phyloP scores from a whole-genome alignment of 2,797 vertebrate species.

The Hirundo rustica region DNA sequence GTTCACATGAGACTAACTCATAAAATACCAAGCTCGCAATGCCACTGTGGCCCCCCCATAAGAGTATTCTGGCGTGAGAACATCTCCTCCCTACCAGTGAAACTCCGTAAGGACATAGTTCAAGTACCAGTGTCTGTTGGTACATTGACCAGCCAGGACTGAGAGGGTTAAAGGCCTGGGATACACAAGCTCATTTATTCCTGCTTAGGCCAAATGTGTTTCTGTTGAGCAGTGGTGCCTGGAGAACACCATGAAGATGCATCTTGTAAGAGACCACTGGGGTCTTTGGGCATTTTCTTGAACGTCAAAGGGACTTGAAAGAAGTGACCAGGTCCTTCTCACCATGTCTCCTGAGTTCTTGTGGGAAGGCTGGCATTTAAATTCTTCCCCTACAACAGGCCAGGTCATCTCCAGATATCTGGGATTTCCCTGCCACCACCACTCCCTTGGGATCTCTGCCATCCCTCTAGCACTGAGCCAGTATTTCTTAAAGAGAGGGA shows the following conservation, averaged over 20 bases:
- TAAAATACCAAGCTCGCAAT: neutral
- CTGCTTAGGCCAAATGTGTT: neutral
- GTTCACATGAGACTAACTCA: slow-evolving; percentile 2
- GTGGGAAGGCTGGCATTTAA: neutral
- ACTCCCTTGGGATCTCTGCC: neutral
- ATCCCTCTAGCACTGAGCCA: neutral
- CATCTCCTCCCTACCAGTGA: neutral
- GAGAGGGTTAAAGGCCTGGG: neutral
- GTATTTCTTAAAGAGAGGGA: neutral
- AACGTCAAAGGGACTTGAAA: neutral
- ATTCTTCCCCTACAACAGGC: neutral
- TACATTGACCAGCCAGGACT: neutral
- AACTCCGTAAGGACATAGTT: neutral
- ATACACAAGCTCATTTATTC: neutral
- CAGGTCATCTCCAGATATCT: neutral
- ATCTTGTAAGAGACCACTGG: neutral
- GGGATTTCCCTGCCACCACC: neutral
- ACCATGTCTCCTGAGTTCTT: neutral
- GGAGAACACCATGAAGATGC: neutral
- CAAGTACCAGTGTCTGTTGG: neutral
- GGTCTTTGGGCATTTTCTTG: neutral
- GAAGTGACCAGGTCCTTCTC: neutral
- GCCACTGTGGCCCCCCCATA: neutral
- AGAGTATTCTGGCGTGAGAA: neutral
- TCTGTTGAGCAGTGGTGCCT: neutral